Base-by-base conservation (phyloP, 2,113 vertebrate species). In the Cisticola juncidis region DNA sequence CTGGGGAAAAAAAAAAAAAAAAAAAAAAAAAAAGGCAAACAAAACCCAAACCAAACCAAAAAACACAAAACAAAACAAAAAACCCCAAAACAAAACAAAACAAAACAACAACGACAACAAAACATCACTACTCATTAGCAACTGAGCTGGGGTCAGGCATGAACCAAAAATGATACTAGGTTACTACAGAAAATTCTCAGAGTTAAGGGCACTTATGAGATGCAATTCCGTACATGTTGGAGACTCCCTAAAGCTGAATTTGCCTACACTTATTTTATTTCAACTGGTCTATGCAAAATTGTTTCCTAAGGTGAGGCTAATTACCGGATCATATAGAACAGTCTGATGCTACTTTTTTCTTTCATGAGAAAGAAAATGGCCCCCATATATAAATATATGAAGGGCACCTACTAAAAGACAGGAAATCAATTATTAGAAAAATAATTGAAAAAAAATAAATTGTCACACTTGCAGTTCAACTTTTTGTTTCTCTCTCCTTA, bases 381-480 rank as follows among this genome's bases (percentile, higher is more conserved):
- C 9, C 17, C 26, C 14, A 22, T 6, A 47, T 14, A 23, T 61
- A 20, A 74, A 45, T 74, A 81, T 89, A 90, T 53, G n/a, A 14
- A 91, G 88, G 48, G 92, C 45, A 48, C 21, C 58, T 94, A 95
- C 33, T 80, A 88, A 88, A 72, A 64, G 47, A 38, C 14, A 94
- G 29, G 33, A 94, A 96, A 97, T 92, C 14, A 87, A 96, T 96
- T 94, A 29, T 81, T 93, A 80, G 56, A 86, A 95, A 97, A 96
- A 96, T 68, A 96, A 95, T 82, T 79, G 20, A 50, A 66, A 58
- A 28, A 62, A 65, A 66, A 65, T 84, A 86, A 82, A 62, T 50
- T 44, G n/a, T 94, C 96, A 56, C 62, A 84, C 88, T 95, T 93
- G 78, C 86, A 97, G 74, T 96, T 95, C 94, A 95, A 93, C 62